These are phyloP conservation scores for Heliconius hortense DNA, from an alignment of 2,888 invertebrate genomes.

Conservation along the genomic window DNA sequence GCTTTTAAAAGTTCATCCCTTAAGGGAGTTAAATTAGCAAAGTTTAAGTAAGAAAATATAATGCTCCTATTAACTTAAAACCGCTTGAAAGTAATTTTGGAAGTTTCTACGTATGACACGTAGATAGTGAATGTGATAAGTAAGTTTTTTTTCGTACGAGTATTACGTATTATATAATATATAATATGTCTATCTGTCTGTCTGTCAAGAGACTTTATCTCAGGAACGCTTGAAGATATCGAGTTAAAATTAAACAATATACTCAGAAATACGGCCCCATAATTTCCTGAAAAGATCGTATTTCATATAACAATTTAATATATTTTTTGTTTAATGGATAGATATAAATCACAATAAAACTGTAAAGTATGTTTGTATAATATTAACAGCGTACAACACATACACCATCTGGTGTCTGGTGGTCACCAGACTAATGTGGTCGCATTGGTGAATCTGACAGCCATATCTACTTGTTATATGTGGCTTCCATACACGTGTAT, in stretches of 20 bases:
- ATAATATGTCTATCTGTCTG: too few relatives aligned
- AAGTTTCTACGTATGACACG: not conserved
- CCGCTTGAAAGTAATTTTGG: conserved; percentile 4
- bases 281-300: too few relatives aligned
- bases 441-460: not conserved
- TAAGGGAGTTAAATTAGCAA: conserved; percentile 20
- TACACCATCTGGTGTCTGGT: not conserved
- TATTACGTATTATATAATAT: too few relatives aligned
- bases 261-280: too few relatives aligned
- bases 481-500: not conserved
- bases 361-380: not conserved
- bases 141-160: too few relatives aligned
- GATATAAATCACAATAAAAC: too few relatives aligned
- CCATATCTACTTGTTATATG: conserved; percentile 1
- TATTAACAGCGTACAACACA: not conserved
- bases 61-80: conserved; percentile 13
- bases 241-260: too few relatives aligned
- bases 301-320: too few relatives aligned
- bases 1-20: conserved; percentile 24
- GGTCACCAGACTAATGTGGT: not conserved
- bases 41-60: conserved; percentile 13
- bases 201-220: too few relatives aligned
- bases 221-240: too few relatives aligned
- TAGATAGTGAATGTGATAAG: too few relatives aligned
- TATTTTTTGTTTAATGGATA: too few relatives aligned